A percentile compares a stretch with the other conserved stretches of the same genome.
Evolutionary conservation across 2,888 invertebrate genomes (phyloP).

Genomic region (Synanthedon vespiformis): DNA sequence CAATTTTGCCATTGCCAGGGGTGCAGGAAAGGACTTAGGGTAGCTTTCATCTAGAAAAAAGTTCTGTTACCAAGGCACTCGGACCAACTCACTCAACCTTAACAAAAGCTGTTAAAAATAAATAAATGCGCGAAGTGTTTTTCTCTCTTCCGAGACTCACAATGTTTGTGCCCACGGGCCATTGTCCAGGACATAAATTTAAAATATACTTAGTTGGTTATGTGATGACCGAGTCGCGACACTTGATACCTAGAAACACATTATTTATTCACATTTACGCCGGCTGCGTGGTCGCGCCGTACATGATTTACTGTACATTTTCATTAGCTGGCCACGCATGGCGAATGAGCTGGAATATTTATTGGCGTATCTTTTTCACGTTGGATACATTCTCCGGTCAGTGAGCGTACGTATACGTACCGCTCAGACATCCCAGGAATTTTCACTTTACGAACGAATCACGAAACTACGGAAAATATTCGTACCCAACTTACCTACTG

Average conservation of each 20-base stretch:
- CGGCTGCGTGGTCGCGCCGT: not conserved
- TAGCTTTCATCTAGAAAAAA: too few species aligned
- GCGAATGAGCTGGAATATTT: slow-evolving; percentile 18
- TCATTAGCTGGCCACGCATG: slow-evolving; percentile 6
- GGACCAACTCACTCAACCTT: too few species aligned
- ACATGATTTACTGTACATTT: slow-evolving; percentile 3
- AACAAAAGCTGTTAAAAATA: too few species aligned
- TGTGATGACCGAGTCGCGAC: slow-evolving; percentile 1
- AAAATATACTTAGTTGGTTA: not conserved
- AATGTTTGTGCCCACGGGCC: too few species aligned
- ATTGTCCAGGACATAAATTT: too few species aligned
- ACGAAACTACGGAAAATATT: slow-evolving; percentile 9
- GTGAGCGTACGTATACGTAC: slow-evolving; percentile 13
- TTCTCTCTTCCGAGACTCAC: too few species aligned
- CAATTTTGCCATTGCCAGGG: too few species aligned
- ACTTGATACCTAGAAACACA: slow-evolving; percentile 2
- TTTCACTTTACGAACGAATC: slow-evolving; percentile 44
- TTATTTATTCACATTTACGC: not conserved
- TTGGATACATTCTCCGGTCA: slow-evolving; percentile 29
- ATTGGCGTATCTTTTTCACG: slow-evolving; percentile 29
- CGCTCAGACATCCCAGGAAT: slow-evolving; percentile 36
- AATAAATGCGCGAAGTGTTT: too few species aligned
- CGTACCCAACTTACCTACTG: not conserved
- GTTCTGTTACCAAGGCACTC: too few species aligned
- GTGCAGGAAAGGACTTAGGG: too few species aligned